phyloP scores from a whole-genome alignment of 2,797 vertebrate species.

The Taeniopygia guttata region DNA sequence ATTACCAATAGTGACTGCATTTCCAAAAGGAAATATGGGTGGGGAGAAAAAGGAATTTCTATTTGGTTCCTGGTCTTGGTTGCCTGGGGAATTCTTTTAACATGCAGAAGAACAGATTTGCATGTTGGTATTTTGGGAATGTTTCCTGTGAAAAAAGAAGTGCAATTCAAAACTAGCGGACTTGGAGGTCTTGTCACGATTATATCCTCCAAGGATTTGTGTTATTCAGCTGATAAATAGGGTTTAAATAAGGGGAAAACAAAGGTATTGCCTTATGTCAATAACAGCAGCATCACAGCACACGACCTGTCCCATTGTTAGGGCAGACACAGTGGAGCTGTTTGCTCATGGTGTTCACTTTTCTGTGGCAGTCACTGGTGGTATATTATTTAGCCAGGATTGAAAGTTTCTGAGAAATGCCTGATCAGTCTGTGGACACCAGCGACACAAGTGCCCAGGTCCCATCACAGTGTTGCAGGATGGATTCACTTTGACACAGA shows the following conservation, averaged over 20 bases:
- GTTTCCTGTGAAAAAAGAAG: neutral
- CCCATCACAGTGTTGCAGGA: neutral
- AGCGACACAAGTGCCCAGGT: neutral
- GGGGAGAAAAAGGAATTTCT: slow-evolving; percentile 7
- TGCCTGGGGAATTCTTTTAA: slow-evolving; percentile 43
- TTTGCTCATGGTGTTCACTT: neutral
- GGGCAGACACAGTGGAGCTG: neutral
- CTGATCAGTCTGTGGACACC: neutral
- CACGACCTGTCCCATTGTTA: neutral
- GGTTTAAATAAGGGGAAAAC: neutral
- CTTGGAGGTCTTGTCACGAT: neutral
- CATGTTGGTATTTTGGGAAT: neutral
- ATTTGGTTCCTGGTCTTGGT: neutral
- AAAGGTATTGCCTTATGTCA: neutral
- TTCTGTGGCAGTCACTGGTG: neutral
- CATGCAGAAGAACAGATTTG: neutral
- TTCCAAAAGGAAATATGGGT: neutral
- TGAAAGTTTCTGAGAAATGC: neutral
- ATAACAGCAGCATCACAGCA: neutral
- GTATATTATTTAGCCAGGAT: neutral
- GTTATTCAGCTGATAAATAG: neutral
- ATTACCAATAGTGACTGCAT: neutral
- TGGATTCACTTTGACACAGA: rapidly evolving
- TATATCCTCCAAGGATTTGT: neutral
- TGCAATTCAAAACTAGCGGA: neutral